Percentiles rank a stretch among this genome's conserved stretches.
Evolutionary conservation across 2,888 invertebrate species (phyloP).

Genomic region (Atethmia centrago): DNA sequence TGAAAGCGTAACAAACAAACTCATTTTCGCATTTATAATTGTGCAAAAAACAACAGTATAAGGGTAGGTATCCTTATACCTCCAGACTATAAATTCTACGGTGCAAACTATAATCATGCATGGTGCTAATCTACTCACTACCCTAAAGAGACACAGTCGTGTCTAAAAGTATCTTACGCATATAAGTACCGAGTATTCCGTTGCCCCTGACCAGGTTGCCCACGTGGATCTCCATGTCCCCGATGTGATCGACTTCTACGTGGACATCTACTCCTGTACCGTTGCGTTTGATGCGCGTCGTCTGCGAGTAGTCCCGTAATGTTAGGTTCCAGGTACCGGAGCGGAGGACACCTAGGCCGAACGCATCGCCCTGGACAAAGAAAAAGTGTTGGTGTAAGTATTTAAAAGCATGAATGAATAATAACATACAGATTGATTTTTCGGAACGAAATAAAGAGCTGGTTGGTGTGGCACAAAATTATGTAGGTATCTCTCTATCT

Average conservation of each 20-base stretch:
- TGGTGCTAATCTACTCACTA: constrained; percentile 17
- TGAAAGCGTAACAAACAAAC: too few species aligned
- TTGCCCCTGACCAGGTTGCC: constrained; percentile 93
- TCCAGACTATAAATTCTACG: constrained; percentile 13
- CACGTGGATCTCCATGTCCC: constrained; percentile 94
- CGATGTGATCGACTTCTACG: constrained; percentile 94
- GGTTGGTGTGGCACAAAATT: background rate
- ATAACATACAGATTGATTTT: background rate
- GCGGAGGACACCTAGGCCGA: constrained; percentile 91
- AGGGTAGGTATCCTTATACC: too few species aligned
- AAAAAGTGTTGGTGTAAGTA: background rate
- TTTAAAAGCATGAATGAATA: background rate
- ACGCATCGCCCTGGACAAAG: constrained; percentile 86
- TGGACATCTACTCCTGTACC: constrained; percentile 90
- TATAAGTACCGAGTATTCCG: constrained; percentile 90
- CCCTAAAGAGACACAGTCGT: constrained; percentile 12
- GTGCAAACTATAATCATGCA: constrained; percentile 25
- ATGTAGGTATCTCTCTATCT: background rate
- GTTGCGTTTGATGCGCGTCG: constrained; percentile 91
- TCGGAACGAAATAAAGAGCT: background rate
- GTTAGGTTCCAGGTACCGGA: constrained; percentile 94
- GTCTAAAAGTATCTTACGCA: constrained; percentile 45
- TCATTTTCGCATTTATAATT: too few species aligned
- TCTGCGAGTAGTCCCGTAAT: constrained; percentile 93
- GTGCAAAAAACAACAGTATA: background rate